Base-by-base conservation (phyloP, 2,888 invertebrate species). In the Macroteleia sp. region DNA sequence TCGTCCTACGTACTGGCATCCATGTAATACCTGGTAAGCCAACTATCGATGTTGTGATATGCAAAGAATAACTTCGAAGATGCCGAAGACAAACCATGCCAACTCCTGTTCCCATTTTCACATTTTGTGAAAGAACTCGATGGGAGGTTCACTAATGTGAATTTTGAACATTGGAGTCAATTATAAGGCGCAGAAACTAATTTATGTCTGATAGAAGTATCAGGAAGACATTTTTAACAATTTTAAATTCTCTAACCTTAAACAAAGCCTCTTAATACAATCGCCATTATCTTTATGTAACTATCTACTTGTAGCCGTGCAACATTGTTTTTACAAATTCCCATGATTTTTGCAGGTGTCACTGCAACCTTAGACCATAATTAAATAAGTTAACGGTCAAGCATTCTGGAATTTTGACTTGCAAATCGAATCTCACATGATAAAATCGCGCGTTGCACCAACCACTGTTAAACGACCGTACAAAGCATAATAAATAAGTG, bases 1-100 rank as follows among this genome's bases (percentile, higher is more conserved):
- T 73, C 79, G 76, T 73, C 74, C 76, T 71, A 80, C 76, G 77
- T 74, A 66, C 77, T 62, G 66, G 77, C 69, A 42, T 66, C 67
- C 67, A 59, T 77, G 80, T 75, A 77, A 77, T 77, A 64, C 80
- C 54, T 62, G 48, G 66, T 80, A 80, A 80, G 73, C 75, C 73
- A 70, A 52, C 62, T 67, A 67, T 80, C 66, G 70, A 74, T 75
- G 67, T 42, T 67, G 57, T 46, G 77, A 77, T 77, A 77, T 50
- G 77, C 67, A 66, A 70, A 50, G 77, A 64, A 70, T 61, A 34
- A 42, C 32, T 50, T 32, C 28, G 41, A 50, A 28, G 41, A 57
- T 14, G n/a, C 67, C 46, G 19, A 54, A 61, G 71, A 71, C 71
- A 56, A 54, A 62, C 39, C 57, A 30, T 17, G 39, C 36, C 28